Conservation (phyloP, 2,797 vertebrate genomes). For the Microhierax caerulescens region DNA sequence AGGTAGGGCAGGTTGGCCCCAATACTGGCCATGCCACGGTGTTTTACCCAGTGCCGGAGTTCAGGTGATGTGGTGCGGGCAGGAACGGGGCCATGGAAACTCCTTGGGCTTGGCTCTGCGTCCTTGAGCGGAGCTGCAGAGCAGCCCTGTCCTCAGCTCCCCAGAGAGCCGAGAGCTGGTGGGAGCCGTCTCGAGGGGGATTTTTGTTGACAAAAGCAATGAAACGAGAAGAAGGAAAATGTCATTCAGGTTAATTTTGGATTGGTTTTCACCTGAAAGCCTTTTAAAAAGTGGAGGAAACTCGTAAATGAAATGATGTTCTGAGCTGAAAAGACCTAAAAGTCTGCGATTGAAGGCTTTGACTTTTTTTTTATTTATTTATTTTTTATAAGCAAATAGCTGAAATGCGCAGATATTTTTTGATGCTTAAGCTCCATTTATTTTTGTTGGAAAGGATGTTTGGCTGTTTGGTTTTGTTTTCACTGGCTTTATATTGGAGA, state of each 20-base stretch:
- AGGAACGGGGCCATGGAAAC: accelerated
- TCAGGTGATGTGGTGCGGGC: neutral
- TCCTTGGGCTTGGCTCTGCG: neutral
- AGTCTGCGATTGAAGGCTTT: neutral
- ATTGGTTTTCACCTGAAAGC: slow-evolving; percentile 21
- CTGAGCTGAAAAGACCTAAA: slow-evolving; percentile 28
- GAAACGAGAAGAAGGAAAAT: neutral
- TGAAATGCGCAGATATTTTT: neutral
- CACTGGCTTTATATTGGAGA: neutral
- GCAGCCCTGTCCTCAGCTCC: accelerated
- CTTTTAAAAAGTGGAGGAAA: neutral
- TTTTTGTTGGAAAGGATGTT: slow-evolving; percentile 53
- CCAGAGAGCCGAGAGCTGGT: neutral
- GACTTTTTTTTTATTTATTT: slow-evolving; percentile 13
- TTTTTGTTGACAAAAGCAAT: neutral
- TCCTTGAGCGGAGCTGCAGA: neutral
- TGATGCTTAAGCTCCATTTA: slow-evolving; percentile 38
- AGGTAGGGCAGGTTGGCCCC: neutral
- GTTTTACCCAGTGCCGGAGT: neutral
- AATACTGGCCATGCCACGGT: accelerated
- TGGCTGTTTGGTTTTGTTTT: slow-evolving; percentile 61
- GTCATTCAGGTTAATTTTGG: neutral
- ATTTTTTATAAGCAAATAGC: slow-evolving; percentile 12
- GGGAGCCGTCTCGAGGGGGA: neutral
- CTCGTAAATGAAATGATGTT: neutral